phyloP scores from a whole-genome alignment of 2,888 invertebrate species.

The Neria commutata region DNA sequence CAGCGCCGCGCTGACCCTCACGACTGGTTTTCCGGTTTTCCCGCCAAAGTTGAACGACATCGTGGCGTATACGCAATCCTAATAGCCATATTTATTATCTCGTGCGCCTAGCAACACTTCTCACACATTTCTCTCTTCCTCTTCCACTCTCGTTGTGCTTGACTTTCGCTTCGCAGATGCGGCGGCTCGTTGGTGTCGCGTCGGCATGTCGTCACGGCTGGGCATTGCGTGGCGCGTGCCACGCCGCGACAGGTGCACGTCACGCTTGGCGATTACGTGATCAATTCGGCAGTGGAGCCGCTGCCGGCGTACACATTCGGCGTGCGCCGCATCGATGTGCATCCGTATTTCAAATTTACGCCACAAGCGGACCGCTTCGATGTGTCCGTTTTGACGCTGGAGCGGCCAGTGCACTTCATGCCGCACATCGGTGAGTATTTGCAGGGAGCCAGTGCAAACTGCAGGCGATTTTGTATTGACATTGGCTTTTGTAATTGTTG shows the following conservation, averaged over 20 bases:
- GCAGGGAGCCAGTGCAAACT: background rate
- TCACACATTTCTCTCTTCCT: background rate
- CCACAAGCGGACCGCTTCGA: constrained; percentile 92
- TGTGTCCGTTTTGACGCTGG: constrained; percentile 86
- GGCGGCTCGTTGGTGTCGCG: constrained; percentile 91
- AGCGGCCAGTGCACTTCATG: constrained; percentile 88
- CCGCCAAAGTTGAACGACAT: background rate
- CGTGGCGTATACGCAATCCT: constrained; percentile 7
- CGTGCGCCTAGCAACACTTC: background rate
- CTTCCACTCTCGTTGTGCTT: background rate
- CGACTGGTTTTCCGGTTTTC: background rate
- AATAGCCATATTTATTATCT: background rate
- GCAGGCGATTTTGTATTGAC: background rate
- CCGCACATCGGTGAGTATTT: constrained; percentile 74
- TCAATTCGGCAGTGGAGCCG: constrained; percentile 90
- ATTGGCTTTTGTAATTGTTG: background rate
- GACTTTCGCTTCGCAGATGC: constrained; percentile 68
- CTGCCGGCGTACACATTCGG: constrained; percentile 91
- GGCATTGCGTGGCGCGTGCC: constrained; percentile 92
- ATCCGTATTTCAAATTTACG: constrained; percentile 91
- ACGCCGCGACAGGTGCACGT: constrained; percentile 90
- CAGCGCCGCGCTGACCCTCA: background rate
- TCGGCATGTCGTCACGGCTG: constrained; percentile 91
- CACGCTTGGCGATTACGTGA: constrained; percentile 85
- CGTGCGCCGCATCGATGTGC: constrained; percentile 87